A percentile compares a stretch with the other conserved stretches of the same genome.
phyloP scores from a whole-genome alignment of 1,140 invertebrate species.

The Apis dorsata region DNA sequence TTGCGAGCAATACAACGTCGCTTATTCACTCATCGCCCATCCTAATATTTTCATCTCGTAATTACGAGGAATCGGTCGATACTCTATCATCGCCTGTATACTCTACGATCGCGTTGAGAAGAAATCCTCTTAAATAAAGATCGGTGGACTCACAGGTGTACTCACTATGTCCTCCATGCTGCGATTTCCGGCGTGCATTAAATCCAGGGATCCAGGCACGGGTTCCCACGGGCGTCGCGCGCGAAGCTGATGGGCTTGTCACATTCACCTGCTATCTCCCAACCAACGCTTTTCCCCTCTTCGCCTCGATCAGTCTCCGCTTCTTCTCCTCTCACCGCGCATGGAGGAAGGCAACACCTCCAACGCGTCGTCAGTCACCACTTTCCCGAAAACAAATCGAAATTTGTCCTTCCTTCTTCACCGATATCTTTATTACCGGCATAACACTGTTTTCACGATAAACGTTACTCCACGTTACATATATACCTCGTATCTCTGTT shows the following conservation, averaged over 20 bases:
- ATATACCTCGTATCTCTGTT: too few relatives aligned
- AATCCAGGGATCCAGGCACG: constrained; percentile 60
- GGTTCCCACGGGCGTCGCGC: constrained; percentile 53
- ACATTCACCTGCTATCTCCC: neutral
- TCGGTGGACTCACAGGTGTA: constrained; percentile 38
- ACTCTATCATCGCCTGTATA: too few relatives aligned
- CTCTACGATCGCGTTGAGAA: too few relatives aligned
- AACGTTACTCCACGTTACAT: too few relatives aligned
- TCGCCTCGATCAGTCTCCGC: constrained; percentile 14
- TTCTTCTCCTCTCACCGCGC: neutral
- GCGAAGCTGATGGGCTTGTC: constrained; percentile 20
- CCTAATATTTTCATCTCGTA: neutral
- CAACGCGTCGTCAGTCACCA: neutral
- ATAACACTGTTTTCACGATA: constrained; percentile 23
- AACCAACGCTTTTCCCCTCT: neutral
- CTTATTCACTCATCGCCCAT: neutral
- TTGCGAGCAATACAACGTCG: too few relatives aligned
- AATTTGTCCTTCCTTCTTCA: too few relatives aligned
- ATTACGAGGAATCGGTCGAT: constrained; percentile 11
- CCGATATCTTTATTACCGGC: neutral
- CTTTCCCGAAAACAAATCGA: too few relatives aligned
- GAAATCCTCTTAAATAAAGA: neutral
- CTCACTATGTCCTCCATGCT: constrained; percentile 78
- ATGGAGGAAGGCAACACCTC: neutral
- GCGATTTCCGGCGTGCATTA: constrained; percentile 64